Evolutionary conservation across 2,888 invertebrate species (phyloP), one percentile per base, ranked within the genome.

Genomic region (Camptogramma bilineatum): DNA sequence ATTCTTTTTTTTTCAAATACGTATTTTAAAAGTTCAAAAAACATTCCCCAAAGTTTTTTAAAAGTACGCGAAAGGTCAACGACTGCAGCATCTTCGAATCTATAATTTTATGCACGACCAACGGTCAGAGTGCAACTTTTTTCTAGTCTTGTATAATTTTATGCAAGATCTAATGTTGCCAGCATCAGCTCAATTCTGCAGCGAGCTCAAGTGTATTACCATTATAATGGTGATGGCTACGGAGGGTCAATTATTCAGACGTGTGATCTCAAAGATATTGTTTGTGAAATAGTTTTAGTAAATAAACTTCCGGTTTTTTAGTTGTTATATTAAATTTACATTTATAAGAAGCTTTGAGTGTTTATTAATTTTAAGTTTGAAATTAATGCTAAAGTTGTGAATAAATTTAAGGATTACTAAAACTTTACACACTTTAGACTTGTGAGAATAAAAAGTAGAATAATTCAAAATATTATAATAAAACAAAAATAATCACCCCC

Each of bases 151-250:
- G 62, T 73, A 66, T 81, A 82, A 89, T 91, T 90, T 83, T 91
- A 91, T 91, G 91, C 91, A 89, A 78, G 77, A 76, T 88, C 83
- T 89, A 87, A 86, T 77, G 77, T 77, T 61, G 39, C 39, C 13
- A 17, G 44, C 44, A 17, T 57, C 81, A 91, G 91, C 76, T 85
- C 85, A 55, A 71, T 77, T 81, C 78, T 88, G 88, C 91, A 88
- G 88, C 87, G 76, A 77, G 81, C 80, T 74, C 70, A 68, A 66
- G 69, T 66, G 68, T 44, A 90, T 91, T 91, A 80, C 67, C 91
- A 92, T 91, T 61, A 90, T 81, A 92, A 91, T 87, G 64, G 19
- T 21, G 28, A n/a, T 52, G 50, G 24, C 51, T 66, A 68, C 24
- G 34, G 80, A 82, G 85, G 85, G 84, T 75, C 66, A 69, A 64